These are phyloP conservation scores for Lordiphosa clarofinis DNA, from an alignment of 1,140 invertebrate genomes.

Conservation along the genomic window DNA sequence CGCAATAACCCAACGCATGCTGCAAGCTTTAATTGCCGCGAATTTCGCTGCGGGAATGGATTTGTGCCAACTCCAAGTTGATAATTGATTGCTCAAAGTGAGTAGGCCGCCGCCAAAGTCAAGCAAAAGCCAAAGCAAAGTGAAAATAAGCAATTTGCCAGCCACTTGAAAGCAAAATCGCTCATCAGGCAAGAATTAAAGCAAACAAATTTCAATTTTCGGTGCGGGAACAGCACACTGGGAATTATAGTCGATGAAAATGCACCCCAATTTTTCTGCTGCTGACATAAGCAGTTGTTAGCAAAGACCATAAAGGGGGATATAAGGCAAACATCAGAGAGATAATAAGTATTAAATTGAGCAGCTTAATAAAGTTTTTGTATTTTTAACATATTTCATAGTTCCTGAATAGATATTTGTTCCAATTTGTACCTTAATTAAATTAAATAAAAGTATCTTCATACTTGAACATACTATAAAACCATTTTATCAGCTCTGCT, in stretches of 20 bases:
- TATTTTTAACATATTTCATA: no score
- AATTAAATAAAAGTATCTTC: no score
- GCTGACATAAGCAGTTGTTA: constrained; percentile 44
- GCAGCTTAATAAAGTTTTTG: constrained; percentile 11
- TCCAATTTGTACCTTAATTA: no score
- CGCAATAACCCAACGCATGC: constrained; percentile 31
- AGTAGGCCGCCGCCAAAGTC: neutral
- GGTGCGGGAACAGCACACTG: constrained; percentile 8
- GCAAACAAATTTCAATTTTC: constrained; percentile 57
- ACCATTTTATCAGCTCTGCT: no score
- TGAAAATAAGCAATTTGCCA: neutral
- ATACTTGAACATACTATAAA: no score
- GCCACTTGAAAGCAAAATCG: constrained; percentile 7
- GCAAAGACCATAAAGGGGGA: constrained; percentile 3
- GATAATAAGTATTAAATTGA: neutral
- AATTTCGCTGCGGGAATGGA: constrained; percentile 42
- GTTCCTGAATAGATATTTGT: no score
- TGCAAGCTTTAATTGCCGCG: constrained; percentile 57
- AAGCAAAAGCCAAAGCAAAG: neutral
- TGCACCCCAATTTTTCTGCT: constrained; percentile 16
- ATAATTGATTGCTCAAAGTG: constrained; percentile 57
- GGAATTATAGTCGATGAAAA: constrained; percentile 32
- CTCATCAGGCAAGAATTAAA: constrained; percentile 21
- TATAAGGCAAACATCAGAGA: constrained; percentile 17
- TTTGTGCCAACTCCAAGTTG: constrained; percentile 50